These are phyloP conservation scores for Copsychus sechellarum DNA, from an alignment of 2,113 vertebrate species.

Conservation along the genomic window DNA sequence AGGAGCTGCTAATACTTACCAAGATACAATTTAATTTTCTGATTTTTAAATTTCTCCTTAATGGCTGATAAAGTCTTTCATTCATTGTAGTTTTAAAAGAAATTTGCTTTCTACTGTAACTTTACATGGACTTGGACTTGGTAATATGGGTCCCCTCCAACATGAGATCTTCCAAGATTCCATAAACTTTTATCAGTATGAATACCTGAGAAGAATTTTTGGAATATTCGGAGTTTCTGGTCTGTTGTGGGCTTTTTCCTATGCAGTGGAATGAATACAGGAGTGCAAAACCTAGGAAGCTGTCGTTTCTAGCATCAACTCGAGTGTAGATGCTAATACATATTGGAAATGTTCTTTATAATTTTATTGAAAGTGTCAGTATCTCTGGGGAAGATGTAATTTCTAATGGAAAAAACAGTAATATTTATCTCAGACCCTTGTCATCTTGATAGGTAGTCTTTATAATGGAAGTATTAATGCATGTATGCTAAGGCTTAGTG, in stretches of 20 bases:
- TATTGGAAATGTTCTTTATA: not conserved
- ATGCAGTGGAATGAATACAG: not conserved
- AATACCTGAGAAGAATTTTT: not conserved
- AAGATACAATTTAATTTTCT: not conserved
- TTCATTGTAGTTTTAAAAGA: not conserved
- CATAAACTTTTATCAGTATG: not conserved
- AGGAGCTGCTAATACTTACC: not conserved
- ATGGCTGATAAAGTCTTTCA: not conserved
- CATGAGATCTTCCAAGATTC: not conserved
- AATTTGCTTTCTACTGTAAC: not conserved
- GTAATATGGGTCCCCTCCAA: not conserved
- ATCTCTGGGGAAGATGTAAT: not conserved
- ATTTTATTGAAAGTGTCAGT: not conserved
- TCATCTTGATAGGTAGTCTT: not conserved
- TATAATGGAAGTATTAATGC: not conserved
- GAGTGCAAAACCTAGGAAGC: not conserved
- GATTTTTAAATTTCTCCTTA: not conserved
- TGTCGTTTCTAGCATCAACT: not conserved
- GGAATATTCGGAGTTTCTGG: not conserved
- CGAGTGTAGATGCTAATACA: not conserved
- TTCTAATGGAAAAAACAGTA: not conserved
- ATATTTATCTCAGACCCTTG: not conserved
- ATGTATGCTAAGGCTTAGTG: constrained; percentile 1
- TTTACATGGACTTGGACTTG: not conserved
- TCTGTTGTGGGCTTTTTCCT: not conserved